Conservation (phyloP, 2,888 invertebrate species). For the Brachyptera putata region DNA sequence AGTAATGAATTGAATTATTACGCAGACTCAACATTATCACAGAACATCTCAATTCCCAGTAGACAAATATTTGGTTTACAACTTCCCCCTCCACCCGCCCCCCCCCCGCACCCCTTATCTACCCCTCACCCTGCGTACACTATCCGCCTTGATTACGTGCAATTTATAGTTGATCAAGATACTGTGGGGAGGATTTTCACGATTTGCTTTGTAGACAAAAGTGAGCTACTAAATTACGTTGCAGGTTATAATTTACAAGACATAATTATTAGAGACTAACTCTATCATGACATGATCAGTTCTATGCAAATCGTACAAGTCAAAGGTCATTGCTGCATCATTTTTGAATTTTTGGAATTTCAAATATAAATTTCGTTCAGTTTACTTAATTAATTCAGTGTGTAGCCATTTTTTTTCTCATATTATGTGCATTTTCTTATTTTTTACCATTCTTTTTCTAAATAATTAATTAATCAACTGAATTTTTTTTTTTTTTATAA, state of each 20-base stretch:
- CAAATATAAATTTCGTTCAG: too few relatives aligned
- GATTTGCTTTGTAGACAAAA: neutral
- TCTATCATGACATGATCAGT: conserved; percentile 2
- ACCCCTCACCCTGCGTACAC: neutral
- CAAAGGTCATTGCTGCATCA: too few relatives aligned
- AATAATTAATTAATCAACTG: too few relatives aligned
- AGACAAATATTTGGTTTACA: conserved; percentile 10
- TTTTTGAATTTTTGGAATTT: too few relatives aligned
- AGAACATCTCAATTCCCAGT: neutral
- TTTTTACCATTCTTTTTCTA: too few relatives aligned
- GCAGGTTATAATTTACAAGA: neutral
- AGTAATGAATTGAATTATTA: too few relatives aligned
- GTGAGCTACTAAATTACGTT: conserved; percentile 1
- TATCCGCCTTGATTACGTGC: conserved; percentile 8
- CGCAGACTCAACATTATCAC: too few relatives aligned
- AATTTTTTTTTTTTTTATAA: too few relatives aligned
- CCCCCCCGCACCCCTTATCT: neutral
- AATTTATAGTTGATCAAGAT: conserved; percentile 13
- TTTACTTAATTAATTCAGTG: too few relatives aligned
- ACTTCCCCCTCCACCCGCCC: neutral
- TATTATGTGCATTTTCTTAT: too few relatives aligned
- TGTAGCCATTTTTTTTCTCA: too few relatives aligned
- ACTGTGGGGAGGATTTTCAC: neutral
- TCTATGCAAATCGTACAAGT: neutral
- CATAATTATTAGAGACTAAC: neutral